A percentile compares a stretch with the other conserved stretches of the same genome.
phyloP scores from a whole-genome alignment of 2,113 vertebrate genomes.

The Pan troglodytes region NHGRI_mPanTro3-v2.1_pri NC_072411.2:106322001-106322500 shows the following conservation, averaged over 20 bases:
- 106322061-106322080: neutral
- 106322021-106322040: neutral
- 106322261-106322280: neutral
- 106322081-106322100: neutral
- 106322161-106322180: neutral
- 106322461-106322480: neutral
- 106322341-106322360: neutral
- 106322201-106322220: neutral
- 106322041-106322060: neutral
- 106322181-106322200: neutral
- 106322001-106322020: neutral
- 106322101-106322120: neutral
- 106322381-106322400: neutral
- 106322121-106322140: neutral
- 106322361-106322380: neutral
- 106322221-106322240: neutral
- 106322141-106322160: neutral
- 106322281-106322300: neutral
- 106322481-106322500: neutral
- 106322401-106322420: neutral
- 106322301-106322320: neutral
- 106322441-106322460: neutral
- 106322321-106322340: neutral
- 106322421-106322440: neutral
- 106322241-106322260: neutral